A percentile compares a stretch with the other conserved stretches of the same genome.
Evolutionary conservation across 2,888 invertebrate species (phyloP).

Genomic region (Caenorhabditis sp.): DNA sequence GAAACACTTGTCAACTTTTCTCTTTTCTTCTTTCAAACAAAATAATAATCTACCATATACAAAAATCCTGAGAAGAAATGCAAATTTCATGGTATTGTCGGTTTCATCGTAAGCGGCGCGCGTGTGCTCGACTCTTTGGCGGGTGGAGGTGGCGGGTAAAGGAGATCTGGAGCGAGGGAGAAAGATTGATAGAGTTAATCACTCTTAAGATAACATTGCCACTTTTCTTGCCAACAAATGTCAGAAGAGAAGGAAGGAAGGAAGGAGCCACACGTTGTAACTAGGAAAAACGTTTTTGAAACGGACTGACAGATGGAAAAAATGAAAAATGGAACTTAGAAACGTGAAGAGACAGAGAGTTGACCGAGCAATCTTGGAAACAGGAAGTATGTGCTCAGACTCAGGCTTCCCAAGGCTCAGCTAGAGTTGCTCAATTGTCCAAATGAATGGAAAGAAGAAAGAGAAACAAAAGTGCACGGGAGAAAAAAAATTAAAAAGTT

Average conservation of each 20-base stretch:
- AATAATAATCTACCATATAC: slow-evolving; percentile 28
- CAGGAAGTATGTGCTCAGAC: too few relatives aligned
- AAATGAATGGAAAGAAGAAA: slow-evolving; percentile 1
- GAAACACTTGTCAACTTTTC: too few relatives aligned
- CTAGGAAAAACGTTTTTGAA: slow-evolving; percentile 23
- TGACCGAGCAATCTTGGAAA: too few relatives aligned
- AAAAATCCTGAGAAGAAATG: slow-evolving; percentile 48
- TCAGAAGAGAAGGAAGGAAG: slow-evolving; percentile 12
- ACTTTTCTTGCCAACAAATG: slow-evolving; percentile 49
- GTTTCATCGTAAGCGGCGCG: slow-evolving; percentile 34
- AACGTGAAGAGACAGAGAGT: too few relatives aligned
- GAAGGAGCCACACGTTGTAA: slow-evolving; percentile 20
- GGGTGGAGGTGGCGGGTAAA: slow-evolving; percentile 4
- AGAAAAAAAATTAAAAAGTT: slow-evolving; percentile 34
- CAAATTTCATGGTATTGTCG: slow-evolving; percentile 53
- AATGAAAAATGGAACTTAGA: too few relatives aligned
- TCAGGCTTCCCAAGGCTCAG: too few relatives aligned
- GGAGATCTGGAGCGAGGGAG: slow-evolving; percentile 1
- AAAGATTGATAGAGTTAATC: slow-evolving; percentile 55
- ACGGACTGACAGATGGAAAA: too few relatives aligned
- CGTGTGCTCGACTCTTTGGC: slow-evolving; percentile 15
- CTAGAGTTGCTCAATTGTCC: too few relatives aligned
- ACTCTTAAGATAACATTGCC: slow-evolving; percentile 60
- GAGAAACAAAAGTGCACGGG: neutral
- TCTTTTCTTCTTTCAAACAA: neutral